Percentiles rank a stretch among this genome's conserved stretches.
Evolutionary conservation across 2,888 invertebrate genomes (phyloP).

Genomic region (Synergus gifuensis): DNA sequence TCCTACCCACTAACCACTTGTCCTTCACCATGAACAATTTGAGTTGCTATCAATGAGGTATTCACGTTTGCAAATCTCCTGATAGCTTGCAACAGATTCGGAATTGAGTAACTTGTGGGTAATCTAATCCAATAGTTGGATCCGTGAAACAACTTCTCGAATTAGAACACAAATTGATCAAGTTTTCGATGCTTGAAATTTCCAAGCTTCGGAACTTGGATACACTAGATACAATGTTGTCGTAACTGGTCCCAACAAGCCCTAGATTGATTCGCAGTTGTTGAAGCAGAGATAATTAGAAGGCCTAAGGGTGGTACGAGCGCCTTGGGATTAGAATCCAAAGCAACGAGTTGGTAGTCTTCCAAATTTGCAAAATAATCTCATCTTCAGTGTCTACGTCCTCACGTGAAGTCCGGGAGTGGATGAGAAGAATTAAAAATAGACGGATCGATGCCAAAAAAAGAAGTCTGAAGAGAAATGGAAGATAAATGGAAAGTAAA

Average conservation of each 20-base stretch:
- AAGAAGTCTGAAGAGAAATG: slow-evolving; percentile 14
- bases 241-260: not conserved
- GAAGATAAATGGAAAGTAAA: slow-evolving; percentile 30
- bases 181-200: not conserved
- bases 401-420: not conserved
- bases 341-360: not conserved
- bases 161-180: not conserved
- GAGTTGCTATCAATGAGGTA: slow-evolving; percentile 5
- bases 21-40: slow-evolving; percentile 32
- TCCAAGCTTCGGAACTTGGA: not conserved
- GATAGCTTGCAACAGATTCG: not conserved
- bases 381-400: not conserved
- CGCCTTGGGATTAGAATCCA: not conserved
- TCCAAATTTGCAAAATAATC: not conserved
- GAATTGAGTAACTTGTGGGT: not conserved
- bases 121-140: not conserved
- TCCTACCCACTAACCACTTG: slow-evolving; percentile 39
- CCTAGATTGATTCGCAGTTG: not conserved
- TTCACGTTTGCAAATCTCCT: not conserved
- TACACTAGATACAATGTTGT: not conserved
- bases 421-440: slow-evolving; percentile 14
- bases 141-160: not conserved
- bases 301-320: no score
- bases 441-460: slow-evolving; percentile 35
- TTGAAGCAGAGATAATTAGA: no score